Percentiles rank a stretch among this genome's conserved stretches.
Conservation (phyloP, 2,888 invertebrate species). For the Trichopria drosophilae region DNA sequence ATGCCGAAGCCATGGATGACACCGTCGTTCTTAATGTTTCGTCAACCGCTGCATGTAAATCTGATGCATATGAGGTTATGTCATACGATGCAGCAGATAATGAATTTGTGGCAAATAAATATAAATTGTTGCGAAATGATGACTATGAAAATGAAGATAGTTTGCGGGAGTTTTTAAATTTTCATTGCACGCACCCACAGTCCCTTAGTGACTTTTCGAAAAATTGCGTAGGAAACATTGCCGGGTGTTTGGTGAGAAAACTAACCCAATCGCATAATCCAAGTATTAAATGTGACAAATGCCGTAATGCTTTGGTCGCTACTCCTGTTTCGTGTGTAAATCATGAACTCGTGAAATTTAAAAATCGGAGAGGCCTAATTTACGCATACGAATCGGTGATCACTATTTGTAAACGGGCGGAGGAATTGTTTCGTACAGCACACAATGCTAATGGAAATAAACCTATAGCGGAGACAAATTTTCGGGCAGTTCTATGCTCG, state of each 20-base stretch:
- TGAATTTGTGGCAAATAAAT: slow-evolving; percentile 6
- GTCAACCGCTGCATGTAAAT: background rate
- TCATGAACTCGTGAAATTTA: slow-evolving; percentile 8
- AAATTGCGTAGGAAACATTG: slow-evolving; percentile 16
- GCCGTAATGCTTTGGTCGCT: slow-evolving; percentile 19
- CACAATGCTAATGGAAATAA: slow-evolving; percentile 4
- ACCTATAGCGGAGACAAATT: slow-evolving; percentile 21
- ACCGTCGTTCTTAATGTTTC: slow-evolving; percentile 12
- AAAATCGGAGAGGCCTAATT: slow-evolving; percentile 22
- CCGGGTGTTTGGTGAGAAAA: slow-evolving; percentile 27
- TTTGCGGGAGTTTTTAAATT: no score
- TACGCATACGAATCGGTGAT: slow-evolving; percentile 27
- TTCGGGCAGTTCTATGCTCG: slow-evolving; percentile 22
- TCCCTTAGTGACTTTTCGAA: slow-evolving; percentile 1
- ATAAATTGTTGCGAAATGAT: no score
- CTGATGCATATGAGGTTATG: no score
- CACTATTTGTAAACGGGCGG: slow-evolving; percentile 16
- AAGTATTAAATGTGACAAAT: slow-evolving; percentile 18
- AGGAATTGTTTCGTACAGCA: slow-evolving; percentile 6
- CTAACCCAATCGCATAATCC: slow-evolving; percentile 9
- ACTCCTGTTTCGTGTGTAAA: background rate
- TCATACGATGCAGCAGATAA: slow-evolving; percentile 3
- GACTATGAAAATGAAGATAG: no score
- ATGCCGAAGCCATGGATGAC: slow-evolving; percentile 13
- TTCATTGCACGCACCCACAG: no score